Evolutionary conservation across 2,888 invertebrate genomes (phyloP).

Genomic region (Cremastinae sp.): DNA sequence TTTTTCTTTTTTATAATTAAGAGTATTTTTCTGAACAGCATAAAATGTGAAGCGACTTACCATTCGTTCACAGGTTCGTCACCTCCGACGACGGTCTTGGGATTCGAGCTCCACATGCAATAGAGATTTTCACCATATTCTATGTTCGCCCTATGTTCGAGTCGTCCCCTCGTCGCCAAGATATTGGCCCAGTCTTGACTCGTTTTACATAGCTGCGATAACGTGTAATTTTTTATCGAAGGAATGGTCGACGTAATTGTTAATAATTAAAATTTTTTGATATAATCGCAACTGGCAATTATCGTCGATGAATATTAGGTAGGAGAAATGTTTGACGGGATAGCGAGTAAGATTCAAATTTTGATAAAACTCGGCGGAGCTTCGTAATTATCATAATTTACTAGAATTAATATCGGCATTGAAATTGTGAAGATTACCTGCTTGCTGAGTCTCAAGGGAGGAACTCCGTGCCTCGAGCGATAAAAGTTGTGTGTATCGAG

Average conservation of each 20-base stretch:
- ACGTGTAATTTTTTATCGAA: not conserved
- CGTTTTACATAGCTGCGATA: slow-evolving; percentile 82
- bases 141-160: slow-evolving; percentile 89
- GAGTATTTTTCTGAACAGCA: too few relatives aligned
- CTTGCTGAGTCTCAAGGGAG: slow-evolving; percentile 85
- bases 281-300: not conserved
- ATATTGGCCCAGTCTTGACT: slow-evolving; percentile 88
- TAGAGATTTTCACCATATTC: slow-evolving; percentile 93
- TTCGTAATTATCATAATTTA: not conserved
- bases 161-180: slow-evolving; percentile 84
- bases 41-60: slow-evolving; percentile 82
- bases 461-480: slow-evolving; percentile 86
- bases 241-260: too few relatives aligned
- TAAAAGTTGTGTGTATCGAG: slow-evolving; percentile 89
- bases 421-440: slow-evolving; percentile 77
- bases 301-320: not conserved
- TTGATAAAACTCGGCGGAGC: not conserved
- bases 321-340: not conserved
- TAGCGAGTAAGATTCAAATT: too few relatives aligned
- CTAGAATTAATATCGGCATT: not conserved
- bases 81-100: slow-evolving; percentile 85
- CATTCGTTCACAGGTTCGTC: slow-evolving; percentile 89
- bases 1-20: too few relatives aligned
- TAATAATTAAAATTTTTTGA: too few relatives aligned
- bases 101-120: slow-evolving; percentile 88